A percentile compares a stretch with the other conserved stretches of the same genome.
Evolutionary conservation across 1,140 invertebrate genomes (phyloP).

Genomic region (Papilio aristodemus): DNA sequence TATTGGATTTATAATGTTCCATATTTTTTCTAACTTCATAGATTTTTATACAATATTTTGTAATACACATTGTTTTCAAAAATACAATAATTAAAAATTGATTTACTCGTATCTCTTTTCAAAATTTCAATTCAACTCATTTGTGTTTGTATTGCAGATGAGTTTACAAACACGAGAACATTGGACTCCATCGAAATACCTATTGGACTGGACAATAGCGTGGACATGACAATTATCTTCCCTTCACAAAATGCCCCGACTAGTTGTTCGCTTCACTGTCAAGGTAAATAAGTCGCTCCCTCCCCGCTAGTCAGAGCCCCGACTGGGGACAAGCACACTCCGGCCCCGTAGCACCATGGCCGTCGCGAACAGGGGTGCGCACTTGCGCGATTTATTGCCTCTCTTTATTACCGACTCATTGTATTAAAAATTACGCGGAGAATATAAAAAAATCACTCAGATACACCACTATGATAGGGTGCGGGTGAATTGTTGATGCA

Average conservation of each 20-base stretch:
- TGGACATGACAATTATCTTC: slow-evolving; percentile 8
- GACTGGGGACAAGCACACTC: neutral
- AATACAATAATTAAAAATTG: no score
- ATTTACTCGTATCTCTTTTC: no score
- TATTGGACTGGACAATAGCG: neutral
- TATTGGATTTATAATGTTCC: no score
- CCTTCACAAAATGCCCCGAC: neutral
- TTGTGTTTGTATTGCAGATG: no score
- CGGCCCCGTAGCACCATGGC: neutral
- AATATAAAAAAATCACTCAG: slow-evolving; percentile 15
- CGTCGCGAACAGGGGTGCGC: slow-evolving; percentile 21
- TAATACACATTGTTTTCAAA: no score
- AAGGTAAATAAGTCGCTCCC: slow-evolving; percentile 17
- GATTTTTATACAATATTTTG: no score
- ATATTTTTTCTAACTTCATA: no score
- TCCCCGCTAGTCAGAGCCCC: neutral
- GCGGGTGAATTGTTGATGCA: neutral
- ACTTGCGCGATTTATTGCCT: slow-evolving; percentile 28
- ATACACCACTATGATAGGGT: neutral
- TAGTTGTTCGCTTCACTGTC: slow-evolving; percentile 9
- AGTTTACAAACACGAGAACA: neutral
- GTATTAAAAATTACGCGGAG: slow-evolving; percentile 24
- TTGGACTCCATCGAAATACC: neutral
- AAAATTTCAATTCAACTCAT: no score
- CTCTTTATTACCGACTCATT: slow-evolving; percentile 24